These are phyloP conservation scores for Oreocharis arfaki DNA, from an alignment of 2,113 vertebrate genomes.

Conservation along the genomic window DNA sequence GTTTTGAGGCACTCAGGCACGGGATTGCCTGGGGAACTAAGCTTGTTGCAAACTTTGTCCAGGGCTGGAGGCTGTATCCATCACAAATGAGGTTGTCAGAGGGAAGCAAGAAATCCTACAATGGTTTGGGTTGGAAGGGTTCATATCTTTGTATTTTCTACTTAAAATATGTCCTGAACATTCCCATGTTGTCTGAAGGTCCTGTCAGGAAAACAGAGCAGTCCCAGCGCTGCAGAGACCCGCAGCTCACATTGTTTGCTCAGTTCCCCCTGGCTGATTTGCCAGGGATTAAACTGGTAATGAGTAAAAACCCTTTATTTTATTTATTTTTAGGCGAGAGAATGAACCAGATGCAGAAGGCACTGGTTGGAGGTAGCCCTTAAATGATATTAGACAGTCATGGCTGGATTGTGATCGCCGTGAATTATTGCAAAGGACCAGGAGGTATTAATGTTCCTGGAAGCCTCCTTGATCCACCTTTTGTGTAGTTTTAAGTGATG, in stretches of 20 bases:
- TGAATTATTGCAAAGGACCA: not conserved
- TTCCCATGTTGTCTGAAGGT: fast-evolving
- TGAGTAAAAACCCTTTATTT: not conserved
- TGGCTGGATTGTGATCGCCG: not conserved
- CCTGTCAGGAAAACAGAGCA: not conserved
- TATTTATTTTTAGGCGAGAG: not conserved
- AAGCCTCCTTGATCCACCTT: not conserved
- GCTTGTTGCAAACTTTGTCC: not conserved
- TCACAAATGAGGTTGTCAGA: not conserved
- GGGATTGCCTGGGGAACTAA: not conserved
- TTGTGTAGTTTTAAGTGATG: not conserved
- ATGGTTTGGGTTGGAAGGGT: not conserved
- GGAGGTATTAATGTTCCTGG: not conserved
- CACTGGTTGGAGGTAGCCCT: not conserved
- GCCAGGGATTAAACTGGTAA: not conserved
- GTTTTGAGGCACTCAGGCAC: not conserved
- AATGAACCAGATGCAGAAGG: not conserved
- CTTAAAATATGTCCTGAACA: not conserved
- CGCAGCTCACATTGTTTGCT: not conserved
- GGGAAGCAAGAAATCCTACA: not conserved
- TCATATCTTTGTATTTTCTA: not conserved
- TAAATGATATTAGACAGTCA: not conserved
- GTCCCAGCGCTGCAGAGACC: not conserved
- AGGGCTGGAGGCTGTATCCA: not conserved
- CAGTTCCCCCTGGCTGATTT: not conserved